phyloP scores from a whole-genome alignment of 2,888 invertebrate species.

The Dasypogon diadema region DNA sequence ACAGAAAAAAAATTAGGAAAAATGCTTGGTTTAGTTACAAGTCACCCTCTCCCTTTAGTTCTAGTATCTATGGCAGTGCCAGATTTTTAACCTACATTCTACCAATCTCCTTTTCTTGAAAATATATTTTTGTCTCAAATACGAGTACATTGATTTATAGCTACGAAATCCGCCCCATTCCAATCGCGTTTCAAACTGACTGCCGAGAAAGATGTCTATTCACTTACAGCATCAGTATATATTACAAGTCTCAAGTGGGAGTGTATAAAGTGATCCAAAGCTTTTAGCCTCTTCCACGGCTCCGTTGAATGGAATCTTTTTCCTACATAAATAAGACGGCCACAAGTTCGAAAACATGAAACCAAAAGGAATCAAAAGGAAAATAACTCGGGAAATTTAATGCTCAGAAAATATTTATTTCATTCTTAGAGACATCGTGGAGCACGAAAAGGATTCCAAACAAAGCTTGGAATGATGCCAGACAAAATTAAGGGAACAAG shows the following conservation, averaged over 20 bases:
- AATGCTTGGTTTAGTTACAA: too few relatives aligned
- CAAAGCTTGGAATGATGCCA: slow-evolving; percentile 46
- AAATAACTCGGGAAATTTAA: slow-evolving; percentile 23
- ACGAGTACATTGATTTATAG: too few relatives aligned
- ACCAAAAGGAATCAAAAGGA: slow-evolving; percentile 12
- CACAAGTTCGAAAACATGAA: slow-evolving; percentile 8
- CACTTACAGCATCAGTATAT: slow-evolving; percentile 37
- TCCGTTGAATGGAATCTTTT: background rate
- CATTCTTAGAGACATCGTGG: background rate
- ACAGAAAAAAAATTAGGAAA: too few relatives aligned
- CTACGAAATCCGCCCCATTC: background rate
- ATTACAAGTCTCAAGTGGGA: slow-evolving; percentile 24
- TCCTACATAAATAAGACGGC: background rate
- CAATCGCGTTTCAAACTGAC: background rate
- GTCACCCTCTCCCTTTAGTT: too few relatives aligned
- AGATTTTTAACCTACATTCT: too few relatives aligned
- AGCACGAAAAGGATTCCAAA: background rate
- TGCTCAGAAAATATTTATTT: slow-evolving; percentile 26
- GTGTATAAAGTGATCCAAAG: slow-evolving; percentile 8
- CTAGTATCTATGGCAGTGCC: too few relatives aligned
- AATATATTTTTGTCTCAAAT: background rate
- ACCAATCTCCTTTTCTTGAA: background rate
- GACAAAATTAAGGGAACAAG: slow-evolving; percentile 42
- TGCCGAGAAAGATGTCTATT: background rate
- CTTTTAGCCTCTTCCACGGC: background rate